Evolutionary conservation across 92 coral and sea anemone species (phyloP).

Genomic region (Chrysogorgia sp.): DNA sequence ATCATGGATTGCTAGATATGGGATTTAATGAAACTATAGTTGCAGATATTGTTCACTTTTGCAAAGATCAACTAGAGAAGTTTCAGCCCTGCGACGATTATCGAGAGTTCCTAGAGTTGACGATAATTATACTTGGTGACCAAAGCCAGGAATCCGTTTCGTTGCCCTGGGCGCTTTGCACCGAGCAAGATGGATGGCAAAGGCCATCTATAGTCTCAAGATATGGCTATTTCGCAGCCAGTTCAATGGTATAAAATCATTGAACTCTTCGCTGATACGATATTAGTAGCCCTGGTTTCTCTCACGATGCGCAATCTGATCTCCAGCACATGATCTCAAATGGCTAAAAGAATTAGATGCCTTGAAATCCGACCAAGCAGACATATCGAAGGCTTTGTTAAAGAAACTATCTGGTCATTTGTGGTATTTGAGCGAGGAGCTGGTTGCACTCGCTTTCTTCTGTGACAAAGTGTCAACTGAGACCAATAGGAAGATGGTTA

Average conservation of each 20-base stretch:
- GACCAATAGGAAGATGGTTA: background rate
- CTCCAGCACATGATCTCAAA: constrained; percentile 1
- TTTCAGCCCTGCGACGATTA: background rate
- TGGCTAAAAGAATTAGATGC: background rate
- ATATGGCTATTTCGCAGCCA: background rate
- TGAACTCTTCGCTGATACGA: background rate
- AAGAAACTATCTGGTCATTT: background rate
- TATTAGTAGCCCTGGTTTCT: background rate
- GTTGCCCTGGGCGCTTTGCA: constrained; percentile 5
- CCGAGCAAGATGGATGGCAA: constrained; percentile 21
- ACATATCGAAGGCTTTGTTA: background rate
- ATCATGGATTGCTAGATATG: constrained; percentile 5
- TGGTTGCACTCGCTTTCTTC: constrained; percentile 6
- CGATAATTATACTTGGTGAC: constrained; percentile 1
- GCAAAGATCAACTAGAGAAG: constrained; percentile 3
- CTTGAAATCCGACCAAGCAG: background rate
- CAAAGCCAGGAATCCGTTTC: constrained; percentile 1
- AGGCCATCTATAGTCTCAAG: background rate
- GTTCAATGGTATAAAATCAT: background rate
- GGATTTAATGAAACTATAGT: background rate
- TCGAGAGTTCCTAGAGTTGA: background rate
- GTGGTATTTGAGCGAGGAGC: constrained; percentile 9
- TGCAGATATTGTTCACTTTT: background rate
- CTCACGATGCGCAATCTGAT: background rate
- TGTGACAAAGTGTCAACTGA: background rate